Evolutionary conservation across 1,140 invertebrate species (phyloP).

Genomic region (Atopsyche davidsoni): DNA sequence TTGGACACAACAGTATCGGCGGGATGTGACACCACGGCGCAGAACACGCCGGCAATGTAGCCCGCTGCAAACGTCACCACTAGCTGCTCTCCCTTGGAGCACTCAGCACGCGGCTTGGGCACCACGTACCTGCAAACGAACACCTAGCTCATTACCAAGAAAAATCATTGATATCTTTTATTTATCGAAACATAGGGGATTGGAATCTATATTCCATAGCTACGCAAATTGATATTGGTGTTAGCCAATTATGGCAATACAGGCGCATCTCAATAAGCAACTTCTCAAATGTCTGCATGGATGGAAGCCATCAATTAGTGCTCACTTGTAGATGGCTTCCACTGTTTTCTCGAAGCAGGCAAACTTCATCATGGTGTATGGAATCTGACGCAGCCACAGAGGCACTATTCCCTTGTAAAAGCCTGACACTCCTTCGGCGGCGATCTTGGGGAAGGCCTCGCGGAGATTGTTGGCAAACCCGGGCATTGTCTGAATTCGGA

Average conservation of each 20-base stretch:
- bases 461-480: slow-evolving; percentile 88
- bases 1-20: slow-evolving; percentile 99
- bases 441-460: slow-evolving; percentile 85
- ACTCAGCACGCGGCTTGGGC: slow-evolving; percentile 91
- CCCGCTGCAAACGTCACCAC: slow-evolving; percentile 96
- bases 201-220: too few species aligned
- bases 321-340: slow-evolving; percentile 85
- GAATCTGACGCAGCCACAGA: slow-evolving; percentile 97
- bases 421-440: slow-evolving; percentile 69
- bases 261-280: too few species aligned
- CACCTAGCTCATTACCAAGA: too few species aligned
- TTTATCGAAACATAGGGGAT: too few species aligned
- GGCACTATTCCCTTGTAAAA: slow-evolving; percentile 97
- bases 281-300: too few species aligned
- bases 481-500: slow-evolving; percentile 93
- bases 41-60: slow-evolving; percentile 99
- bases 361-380: slow-evolving; percentile 99
- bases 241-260: too few species aligned
- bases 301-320: too few species aligned
- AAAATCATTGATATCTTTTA: too few species aligned
- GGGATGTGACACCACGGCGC: slow-evolving; percentile 98
- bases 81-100: slow-evolving; percentile 90
- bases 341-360: slow-evolving; percentile 98
- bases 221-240: too few species aligned
- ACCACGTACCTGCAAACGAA: slow-evolving; percentile 62